A percentile compares a stretch with the other conserved stretches of the same genome.
phyloP scores from a whole-genome alignment of 2,797 vertebrate genomes.

The Micromesistius poutassou region DNA sequence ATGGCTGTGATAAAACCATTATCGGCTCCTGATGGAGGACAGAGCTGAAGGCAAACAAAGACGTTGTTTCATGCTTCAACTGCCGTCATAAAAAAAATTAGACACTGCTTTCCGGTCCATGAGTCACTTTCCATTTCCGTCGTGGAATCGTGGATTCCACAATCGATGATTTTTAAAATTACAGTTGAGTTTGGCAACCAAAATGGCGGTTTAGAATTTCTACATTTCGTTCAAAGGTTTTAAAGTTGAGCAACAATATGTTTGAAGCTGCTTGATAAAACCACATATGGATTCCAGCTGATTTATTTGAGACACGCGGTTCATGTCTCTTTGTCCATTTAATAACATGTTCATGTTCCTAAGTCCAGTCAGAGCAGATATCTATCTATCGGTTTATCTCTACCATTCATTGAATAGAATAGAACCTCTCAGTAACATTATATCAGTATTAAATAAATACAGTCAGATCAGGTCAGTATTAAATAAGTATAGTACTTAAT shows the following conservation, averaged over 20 bases:
- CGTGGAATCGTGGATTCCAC: background rate
- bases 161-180: background rate
- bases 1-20: conserved; percentile 60
- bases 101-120: background rate
- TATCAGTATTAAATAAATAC: too few relatives aligned
- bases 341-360: too few relatives aligned
- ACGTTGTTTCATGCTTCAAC: background rate
- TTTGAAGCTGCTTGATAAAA: background rate
- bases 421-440: too few relatives aligned
- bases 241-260: too few relatives aligned
- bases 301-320: background rate
- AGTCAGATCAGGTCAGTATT: too few relatives aligned
- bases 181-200: background rate
- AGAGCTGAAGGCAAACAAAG: background rate
- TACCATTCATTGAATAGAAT: too few relatives aligned
- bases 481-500: too few relatives aligned
- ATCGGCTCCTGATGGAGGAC: conserved; percentile 9
- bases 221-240: background rate
- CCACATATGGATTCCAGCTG: background rate
- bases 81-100: background rate
- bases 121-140: background rate
- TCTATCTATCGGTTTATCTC: too few relatives aligned
- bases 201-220: background rate
- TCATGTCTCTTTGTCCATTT: too few relatives aligned
- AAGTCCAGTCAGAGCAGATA: too few relatives aligned